Evolutionary conservation across 64 coral and sea anemone species (phyloP).

Genomic region (Montipora sp.): DNA sequence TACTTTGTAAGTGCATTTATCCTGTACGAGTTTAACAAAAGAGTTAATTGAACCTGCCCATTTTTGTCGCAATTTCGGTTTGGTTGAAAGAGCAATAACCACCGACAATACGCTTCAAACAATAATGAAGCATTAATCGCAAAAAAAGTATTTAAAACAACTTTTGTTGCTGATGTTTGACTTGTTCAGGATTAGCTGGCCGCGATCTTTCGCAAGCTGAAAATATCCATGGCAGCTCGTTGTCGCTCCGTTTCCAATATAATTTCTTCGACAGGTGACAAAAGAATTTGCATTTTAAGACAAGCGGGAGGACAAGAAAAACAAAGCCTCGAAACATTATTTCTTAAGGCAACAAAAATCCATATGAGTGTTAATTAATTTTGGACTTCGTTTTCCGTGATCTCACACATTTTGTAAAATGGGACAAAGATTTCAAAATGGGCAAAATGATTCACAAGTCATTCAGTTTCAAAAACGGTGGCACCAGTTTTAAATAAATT

Average conservation of each 20-base stretch:
- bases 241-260: conserved; percentile 20
- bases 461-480: too few relatives aligned
- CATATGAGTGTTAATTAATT: conserved; percentile 18
- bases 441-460: too few relatives aligned
- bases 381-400: neutral
- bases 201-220: conserved; percentile 7
- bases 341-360: neutral
- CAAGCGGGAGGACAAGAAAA: neutral
- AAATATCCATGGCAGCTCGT: conserved; percentile 27
- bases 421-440: too few relatives aligned
- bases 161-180: neutral
- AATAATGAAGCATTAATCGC: too few relatives aligned
- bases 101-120: neutral
- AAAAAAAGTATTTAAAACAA: too few relatives aligned
- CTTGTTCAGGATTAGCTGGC: neutral
- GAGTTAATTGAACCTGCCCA: conserved; percentile 18
- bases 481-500: too few relatives aligned
- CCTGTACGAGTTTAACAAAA: conserved; percentile 1
- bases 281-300: conserved; percentile 39
- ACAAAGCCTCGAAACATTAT: neutral
- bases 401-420: neutral
- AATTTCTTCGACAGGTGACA: conserved; percentile 23
- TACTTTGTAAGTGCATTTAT: neutral
- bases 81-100: neutral
- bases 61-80: neutral